Conservation (phyloP, 2,797 vertebrate species). For the Nothura maculosa region DNA sequence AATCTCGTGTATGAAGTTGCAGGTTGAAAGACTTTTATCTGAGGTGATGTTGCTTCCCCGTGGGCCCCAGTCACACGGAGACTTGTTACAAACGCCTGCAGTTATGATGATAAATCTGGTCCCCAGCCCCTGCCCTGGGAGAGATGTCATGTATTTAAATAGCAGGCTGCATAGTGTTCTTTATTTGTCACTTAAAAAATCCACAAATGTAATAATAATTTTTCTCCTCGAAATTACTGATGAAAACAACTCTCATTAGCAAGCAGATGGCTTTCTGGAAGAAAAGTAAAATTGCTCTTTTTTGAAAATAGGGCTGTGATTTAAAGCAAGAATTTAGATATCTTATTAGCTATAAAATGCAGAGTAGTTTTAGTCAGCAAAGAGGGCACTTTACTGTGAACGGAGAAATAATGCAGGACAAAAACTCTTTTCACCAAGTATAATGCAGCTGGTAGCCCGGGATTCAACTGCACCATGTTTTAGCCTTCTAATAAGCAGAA, state of each 20-base stretch:
- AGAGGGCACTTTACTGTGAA: conserved; percentile 2
- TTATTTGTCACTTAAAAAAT: conserved; percentile 57
- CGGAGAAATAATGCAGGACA: neutral
- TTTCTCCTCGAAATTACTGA: conserved; percentile 61
- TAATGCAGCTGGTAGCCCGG: neutral
- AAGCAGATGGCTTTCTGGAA: conserved; percentile 70
- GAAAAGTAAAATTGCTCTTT: conserved; percentile 58
- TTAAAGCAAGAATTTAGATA: conserved; percentile 58
- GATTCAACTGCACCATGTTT: neutral
- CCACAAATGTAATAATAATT: conserved; percentile 51
- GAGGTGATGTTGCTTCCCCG: conserved; percentile 34
- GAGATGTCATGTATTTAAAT: conserved; percentile 10
- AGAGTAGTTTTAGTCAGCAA: conserved; percentile 36
- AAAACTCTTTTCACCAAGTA: conserved; percentile 5
- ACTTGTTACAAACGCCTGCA: conserved; percentile 32
- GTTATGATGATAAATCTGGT: conserved; percentile 16
- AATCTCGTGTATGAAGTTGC: conserved; percentile 12
- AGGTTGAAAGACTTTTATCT: conserved; percentile 23
- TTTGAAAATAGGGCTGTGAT: conserved; percentile 49
- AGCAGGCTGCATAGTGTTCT: conserved; percentile 1
- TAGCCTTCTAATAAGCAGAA: conserved; percentile 12
- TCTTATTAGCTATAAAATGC: conserved; percentile 13
- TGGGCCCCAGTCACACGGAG: neutral
- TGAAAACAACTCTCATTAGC: conserved; percentile 61
- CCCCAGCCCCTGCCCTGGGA: neutral